Conservation (phyloP, 2,797 vertebrate species). For the Neostethus bicornis region DNA sequence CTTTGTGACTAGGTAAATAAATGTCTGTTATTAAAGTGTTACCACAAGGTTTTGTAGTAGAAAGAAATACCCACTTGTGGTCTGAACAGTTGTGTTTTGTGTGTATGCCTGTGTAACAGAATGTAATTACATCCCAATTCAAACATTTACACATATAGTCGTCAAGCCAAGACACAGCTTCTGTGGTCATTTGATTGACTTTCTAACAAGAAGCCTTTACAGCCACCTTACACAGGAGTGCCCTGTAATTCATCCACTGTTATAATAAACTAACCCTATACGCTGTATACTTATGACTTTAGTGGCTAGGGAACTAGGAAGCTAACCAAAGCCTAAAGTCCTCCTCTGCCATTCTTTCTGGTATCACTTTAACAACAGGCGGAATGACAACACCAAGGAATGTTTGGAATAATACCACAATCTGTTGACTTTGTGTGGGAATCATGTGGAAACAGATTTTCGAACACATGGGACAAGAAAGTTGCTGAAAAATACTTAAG, state of each 20-base stretch:
- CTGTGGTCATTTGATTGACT: conserved; percentile 18
- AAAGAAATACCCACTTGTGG: neutral
- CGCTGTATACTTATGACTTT: conserved; percentile 6
- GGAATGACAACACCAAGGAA: conserved; percentile 1
- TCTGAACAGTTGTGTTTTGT: neutral
- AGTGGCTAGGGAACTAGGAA: neutral
- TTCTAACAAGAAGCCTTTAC: conserved; percentile 7
- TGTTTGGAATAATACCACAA: conserved; percentile 24
- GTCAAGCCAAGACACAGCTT: conserved; percentile 1
- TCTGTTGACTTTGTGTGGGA: conserved; percentile 22
- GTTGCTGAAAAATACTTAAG: conserved; percentile 29
- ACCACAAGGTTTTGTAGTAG: neutral
- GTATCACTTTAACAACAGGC: conserved; percentile 8
- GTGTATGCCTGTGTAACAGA: neutral
- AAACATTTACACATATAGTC: conserved; percentile 1
- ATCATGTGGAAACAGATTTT: conserved; percentile 17
- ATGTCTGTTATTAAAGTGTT: neutral
- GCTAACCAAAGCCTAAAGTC: neutral
- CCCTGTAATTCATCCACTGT: conserved; percentile 9
- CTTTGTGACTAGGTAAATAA: neutral
- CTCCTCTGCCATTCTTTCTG: neutral
- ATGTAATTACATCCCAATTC: neutral
- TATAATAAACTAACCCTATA: conserved; percentile 6
- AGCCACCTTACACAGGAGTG: conserved; percentile 10
- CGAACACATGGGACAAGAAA: conserved; percentile 23